Conservation (phyloP, 2,888 invertebrate species). For the Muschampia plurimacula region DNA sequence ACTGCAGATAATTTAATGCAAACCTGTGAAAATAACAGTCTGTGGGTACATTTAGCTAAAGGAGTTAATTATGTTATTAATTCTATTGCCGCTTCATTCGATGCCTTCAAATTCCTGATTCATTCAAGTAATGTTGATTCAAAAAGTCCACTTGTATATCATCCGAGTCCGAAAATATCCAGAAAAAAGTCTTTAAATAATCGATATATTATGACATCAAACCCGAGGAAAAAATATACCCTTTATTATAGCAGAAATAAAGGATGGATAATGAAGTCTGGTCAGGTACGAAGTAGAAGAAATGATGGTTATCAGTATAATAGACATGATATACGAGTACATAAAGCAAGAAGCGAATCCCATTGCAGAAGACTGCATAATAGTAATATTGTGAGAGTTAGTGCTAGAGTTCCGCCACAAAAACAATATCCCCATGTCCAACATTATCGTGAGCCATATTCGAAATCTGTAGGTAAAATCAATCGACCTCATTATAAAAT, state of each 20-base stretch:
- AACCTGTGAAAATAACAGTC: not conserved
- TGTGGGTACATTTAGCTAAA: not conserved
- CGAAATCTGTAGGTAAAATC: not conserved
- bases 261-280: slow-evolving; percentile 62
- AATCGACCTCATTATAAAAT: slow-evolving; percentile 2
- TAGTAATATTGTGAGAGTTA: not conserved
- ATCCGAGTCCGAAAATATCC: not conserved
- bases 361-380: not conserved
- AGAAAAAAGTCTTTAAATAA: not conserved
- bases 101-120: slow-evolving; percentile 12
- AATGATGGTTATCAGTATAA: not conserved
- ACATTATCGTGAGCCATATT: not conserved
- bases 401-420: not conserved
- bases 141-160: not conserved
- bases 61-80: slow-evolving; percentile 10
- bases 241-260: slow-evolving; percentile 51
- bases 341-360: not conserved
- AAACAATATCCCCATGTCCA: not conserved
- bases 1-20: slow-evolving; percentile 8
- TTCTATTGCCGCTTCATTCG: slow-evolving; percentile 3
- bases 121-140: not conserved
- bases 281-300: slow-evolving; percentile 8
- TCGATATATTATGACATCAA: slow-evolving; percentile 33
- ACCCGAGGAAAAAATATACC: slow-evolving; percentile 53
- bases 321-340: slow-evolving; percentile 25